Percentiles rank a stretch among this genome's conserved stretches.
These are phyloP conservation scores for Barnardius zonarius DNA, from an alignment of 2,113 vertebrate species.

Conservation along the genomic window DNA sequence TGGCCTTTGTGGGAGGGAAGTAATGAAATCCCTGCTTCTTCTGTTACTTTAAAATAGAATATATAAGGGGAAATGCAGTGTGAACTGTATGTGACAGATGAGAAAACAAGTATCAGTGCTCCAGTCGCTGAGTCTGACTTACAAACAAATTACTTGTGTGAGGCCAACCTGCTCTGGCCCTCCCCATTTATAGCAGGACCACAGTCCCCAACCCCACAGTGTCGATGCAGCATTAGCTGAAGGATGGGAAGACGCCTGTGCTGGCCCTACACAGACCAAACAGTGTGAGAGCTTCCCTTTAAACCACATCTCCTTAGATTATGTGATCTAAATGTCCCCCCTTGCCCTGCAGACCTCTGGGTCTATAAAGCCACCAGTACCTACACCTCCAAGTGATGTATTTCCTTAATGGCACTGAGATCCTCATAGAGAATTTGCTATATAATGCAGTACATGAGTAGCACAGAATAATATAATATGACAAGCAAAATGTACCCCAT, in stretches of 20 bases:
- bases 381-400: too few relatives aligned
- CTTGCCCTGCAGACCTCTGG: neutral
- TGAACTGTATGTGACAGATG: neutral
- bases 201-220: rapidly evolving
- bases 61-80: neutral
- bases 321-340: rapidly evolving
- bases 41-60: neutral
- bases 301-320: neutral
- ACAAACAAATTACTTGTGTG: rapidly evolving
- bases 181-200: neutral
- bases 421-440: neutral
- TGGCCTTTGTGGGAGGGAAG: constrained; percentile 33
- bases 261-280: neutral
- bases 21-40: neutral
- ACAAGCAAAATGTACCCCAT: neutral
- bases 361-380: neutral
- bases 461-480: too few relatives aligned
- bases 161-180: neutral
- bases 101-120: neutral
- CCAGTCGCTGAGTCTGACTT: neutral
- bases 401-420: too few relatives aligned
- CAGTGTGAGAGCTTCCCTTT: neutral
- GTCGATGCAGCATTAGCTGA: neutral
- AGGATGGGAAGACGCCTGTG: neutral
- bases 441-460: neutral